Evolutionary conservation across 2,888 invertebrate species (phyloP).

Genomic region (Seladonia tumulorum): DNA sequence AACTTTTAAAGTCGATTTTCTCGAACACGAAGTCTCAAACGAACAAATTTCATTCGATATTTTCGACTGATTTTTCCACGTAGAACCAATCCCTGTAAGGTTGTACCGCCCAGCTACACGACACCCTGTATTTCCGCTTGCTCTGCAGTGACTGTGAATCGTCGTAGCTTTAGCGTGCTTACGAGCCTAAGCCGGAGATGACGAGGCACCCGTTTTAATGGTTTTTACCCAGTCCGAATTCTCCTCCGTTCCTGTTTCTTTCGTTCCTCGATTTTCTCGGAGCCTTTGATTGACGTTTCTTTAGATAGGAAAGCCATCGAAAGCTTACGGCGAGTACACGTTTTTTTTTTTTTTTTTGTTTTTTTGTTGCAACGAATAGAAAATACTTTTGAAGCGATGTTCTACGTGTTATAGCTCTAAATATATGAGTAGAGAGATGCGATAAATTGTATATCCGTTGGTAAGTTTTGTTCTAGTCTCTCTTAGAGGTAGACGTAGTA

Average conservation of each 20-base stretch:
- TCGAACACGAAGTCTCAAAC: too few species aligned
- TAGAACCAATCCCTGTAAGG: too few species aligned
- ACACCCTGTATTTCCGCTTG: constrained; percentile 56
- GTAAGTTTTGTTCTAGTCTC: constrained; percentile 76
- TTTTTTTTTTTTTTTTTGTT: constrained; percentile 17
- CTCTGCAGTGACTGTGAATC: constrained; percentile 60
- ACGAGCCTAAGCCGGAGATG: constrained; percentile 66
- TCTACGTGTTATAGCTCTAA: constrained; percentile 77
- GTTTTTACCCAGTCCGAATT: not conserved
- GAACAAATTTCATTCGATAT: too few species aligned
- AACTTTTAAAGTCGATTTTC: too few species aligned
- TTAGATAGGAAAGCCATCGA: constrained; percentile 49
- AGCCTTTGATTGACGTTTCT: not conserved
- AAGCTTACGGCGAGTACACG: constrained; percentile 61
- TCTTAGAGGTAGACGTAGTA: constrained; percentile 72
- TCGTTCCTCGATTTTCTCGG: not conserved
- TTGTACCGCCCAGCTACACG: too few species aligned
- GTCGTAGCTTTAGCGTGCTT: constrained; percentile 65
- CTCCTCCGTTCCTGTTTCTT: not conserved
- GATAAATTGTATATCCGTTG: constrained; percentile 78
- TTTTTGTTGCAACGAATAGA: constrained; percentile 57
- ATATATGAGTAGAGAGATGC: constrained; percentile 76
- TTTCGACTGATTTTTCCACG: too few species aligned
- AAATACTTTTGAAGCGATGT: constrained; percentile 71
- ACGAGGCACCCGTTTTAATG: constrained; percentile 2